Percentiles rank a stretch among this genome's conserved stretches.
Evolutionary conservation across 2,888 invertebrate species (phyloP).

Genomic region (Listrodromus nycthemerus): DNA sequence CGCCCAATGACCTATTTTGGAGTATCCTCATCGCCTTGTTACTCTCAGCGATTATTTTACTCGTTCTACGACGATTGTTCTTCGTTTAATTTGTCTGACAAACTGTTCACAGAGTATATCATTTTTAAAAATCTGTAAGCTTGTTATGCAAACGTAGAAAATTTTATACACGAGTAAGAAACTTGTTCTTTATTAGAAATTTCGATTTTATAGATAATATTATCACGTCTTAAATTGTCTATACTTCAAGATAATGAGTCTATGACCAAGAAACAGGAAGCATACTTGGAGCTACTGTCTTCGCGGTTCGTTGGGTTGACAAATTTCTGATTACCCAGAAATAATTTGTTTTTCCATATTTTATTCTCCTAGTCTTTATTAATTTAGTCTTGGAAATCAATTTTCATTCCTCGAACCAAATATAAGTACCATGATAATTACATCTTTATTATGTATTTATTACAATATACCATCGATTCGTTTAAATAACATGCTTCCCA

Average conservation of each 20-base stretch:
- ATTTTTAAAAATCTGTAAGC: constrained; percentile 61
- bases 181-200: constrained; percentile 23
- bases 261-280: background rate
- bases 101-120: constrained; percentile 17
- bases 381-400: constrained; percentile 14
- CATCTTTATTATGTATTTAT: constrained; percentile 21
- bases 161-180: constrained; percentile 73
- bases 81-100: constrained; percentile 80
- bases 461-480: constrained; percentile 17
- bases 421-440: constrained; percentile 28
- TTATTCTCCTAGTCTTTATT: constrained; percentile 43
- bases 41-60: constrained; percentile 84
- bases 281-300: background rate
- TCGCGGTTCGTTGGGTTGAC: background rate
- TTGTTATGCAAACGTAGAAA: constrained; percentile 72
- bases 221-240: constrained; percentile 10
- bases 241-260: constrained; percentile 9
- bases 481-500: background rate
- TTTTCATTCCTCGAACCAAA: constrained; percentile 21
- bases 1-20: constrained; percentile 85
- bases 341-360: background rate
- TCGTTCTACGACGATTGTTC: constrained; percentile 85
- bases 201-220: constrained; percentile 19
- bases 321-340: background rate
- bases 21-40: constrained; percentile 85